A percentile compares a stretch with the other conserved stretches of the same genome.
These are phyloP conservation scores for Oscheius sp. DNA, from an alignment of 2,888 invertebrate genomes.

Conservation along the genomic window DNA sequence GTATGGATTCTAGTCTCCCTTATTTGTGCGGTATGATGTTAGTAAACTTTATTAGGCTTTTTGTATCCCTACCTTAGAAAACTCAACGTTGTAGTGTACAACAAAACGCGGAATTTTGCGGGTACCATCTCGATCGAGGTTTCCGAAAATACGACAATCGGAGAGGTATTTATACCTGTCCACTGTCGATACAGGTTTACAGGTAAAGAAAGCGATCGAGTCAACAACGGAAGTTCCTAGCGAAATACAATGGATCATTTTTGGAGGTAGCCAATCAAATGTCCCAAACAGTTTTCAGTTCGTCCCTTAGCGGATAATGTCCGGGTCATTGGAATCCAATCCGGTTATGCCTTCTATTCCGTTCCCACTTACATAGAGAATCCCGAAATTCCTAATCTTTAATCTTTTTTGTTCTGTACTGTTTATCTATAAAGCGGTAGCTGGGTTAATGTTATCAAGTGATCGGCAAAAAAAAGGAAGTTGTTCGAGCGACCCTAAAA, in stretches of 20 bases:
- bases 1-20: neutral
- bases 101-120: constrained; percentile 54
- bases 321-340: constrained; percentile 39
- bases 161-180: too few species aligned
- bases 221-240: constrained; percentile 43
- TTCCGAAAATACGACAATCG: constrained; percentile 43
- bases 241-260: constrained; percentile 50
- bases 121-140: constrained; percentile 45
- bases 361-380: constrained; percentile 54
- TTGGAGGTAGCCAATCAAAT: constrained; percentile 37
- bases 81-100: constrained; percentile 55
- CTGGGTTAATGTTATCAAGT: too few species aligned
- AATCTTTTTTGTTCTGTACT: too few species aligned
- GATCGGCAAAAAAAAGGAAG: too few species aligned
- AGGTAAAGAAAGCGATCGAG: constrained; percentile 48
- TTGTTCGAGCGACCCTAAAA: too few species aligned
- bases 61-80: constrained; percentile 35
- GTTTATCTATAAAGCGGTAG: too few species aligned
- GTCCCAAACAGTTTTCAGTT: constrained; percentile 34
- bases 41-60: too few species aligned
- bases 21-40: too few species aligned
- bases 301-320: constrained; percentile 38
- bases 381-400: constrained; percentile 56
- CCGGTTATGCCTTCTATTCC: constrained; percentile 56
- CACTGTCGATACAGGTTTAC: neutral